These are phyloP conservation scores for Stenoptilia bipunctidactyla DNA, from an alignment of 2,888 invertebrate genomes.

Conservation along the genomic window DNA sequence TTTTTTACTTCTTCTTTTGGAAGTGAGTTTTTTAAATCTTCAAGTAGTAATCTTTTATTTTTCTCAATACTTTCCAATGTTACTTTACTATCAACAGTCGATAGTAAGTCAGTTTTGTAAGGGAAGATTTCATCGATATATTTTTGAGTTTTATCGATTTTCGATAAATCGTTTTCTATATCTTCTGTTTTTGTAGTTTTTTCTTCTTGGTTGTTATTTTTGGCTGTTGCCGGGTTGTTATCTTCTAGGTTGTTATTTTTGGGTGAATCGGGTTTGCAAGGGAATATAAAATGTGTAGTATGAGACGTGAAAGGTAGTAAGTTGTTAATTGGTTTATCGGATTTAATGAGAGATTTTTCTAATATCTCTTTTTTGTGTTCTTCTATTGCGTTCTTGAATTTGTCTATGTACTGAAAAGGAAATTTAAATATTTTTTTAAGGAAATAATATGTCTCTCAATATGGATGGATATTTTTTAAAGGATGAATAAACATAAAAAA, in stretches of 20 bases:
- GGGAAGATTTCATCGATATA: slow-evolving; percentile 37
- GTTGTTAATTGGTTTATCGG: slow-evolving; percentile 27
- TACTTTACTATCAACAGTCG: slow-evolving; percentile 29
- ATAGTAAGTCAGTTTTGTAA: slow-evolving; percentile 22
- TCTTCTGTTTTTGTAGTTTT: slow-evolving; percentile 6
- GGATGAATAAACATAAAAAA: no score
- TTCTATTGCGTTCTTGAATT: slow-evolving; percentile 37
- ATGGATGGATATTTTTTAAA: no score
- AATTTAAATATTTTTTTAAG: no score
- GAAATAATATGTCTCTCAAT: no score
- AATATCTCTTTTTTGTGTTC: slow-evolving; percentile 38
- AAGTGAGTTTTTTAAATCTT: slow-evolving; percentile 28
- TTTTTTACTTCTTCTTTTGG: slow-evolving; percentile 32
- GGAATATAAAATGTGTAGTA: no score
- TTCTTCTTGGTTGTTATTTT: slow-evolving; percentile 7
- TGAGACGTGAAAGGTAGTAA: slow-evolving; percentile 32
- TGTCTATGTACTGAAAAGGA: slow-evolving; percentile 48
- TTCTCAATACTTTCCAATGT: slow-evolving; percentile 45
- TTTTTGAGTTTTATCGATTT: slow-evolving; percentile 2
- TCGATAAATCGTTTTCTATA: slow-evolving; percentile 2
- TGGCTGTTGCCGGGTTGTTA: slow-evolving; percentile 8
- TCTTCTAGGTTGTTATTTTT: neutral
- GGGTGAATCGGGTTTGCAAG: slow-evolving; percentile 1
- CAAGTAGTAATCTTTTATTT: slow-evolving; percentile 42
- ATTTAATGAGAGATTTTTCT: slow-evolving; percentile 31